Base-by-base conservation (phyloP, 2,113 vertebrate genomes). In the Phoxinus phoxinus region DNA sequence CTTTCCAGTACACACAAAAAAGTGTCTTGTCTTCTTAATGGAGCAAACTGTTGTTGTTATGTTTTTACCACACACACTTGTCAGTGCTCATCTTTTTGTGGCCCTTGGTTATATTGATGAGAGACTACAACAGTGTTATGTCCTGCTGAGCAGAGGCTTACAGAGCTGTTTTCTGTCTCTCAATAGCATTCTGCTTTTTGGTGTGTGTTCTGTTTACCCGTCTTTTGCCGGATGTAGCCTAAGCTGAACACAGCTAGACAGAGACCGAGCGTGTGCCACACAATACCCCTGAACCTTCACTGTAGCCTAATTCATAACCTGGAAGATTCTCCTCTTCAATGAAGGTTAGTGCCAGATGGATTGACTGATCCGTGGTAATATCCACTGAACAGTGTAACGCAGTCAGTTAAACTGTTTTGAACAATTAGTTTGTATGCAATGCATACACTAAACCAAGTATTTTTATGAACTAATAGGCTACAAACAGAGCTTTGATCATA, bases 1-100 rank as follows among this genome's bases (percentile, higher is more conserved):
- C 86, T 89, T 91, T 93, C 87, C 91, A 93, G 88, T 93, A 92
- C 84, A 93, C 92, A 93, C 9, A 67, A 61, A 79, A 37, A 17
- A 46, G 61, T 79, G 35, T 58, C 27, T 73, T 74, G 41, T 78
- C 21, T 85, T 25, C 58, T 77, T 78, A 44, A 61, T 35, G 35
- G 61, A 17, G 37, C 23, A 10, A 32, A 8, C 10, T 53, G 19
- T 11, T 67, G 7, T 51, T 53, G 11, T 71, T 83, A 71, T 71
- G 25, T 51, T 69, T 53, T 32, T 23, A 78, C 53, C 6, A 78
- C 21, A 78, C 11, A 37, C 35, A 59, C 30, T 23, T 48, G 69
- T 23, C 35, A 73, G 35, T 74, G 46, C 15, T 35, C 32, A 37
- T 13, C 30, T 13, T 37, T 56, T 56, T n/a, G 23, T 12, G 11